These are phyloP conservation scores for Rachycentron canadum DNA, from an alignment of 2,797 vertebrate species.

Conservation along the genomic window DNA sequence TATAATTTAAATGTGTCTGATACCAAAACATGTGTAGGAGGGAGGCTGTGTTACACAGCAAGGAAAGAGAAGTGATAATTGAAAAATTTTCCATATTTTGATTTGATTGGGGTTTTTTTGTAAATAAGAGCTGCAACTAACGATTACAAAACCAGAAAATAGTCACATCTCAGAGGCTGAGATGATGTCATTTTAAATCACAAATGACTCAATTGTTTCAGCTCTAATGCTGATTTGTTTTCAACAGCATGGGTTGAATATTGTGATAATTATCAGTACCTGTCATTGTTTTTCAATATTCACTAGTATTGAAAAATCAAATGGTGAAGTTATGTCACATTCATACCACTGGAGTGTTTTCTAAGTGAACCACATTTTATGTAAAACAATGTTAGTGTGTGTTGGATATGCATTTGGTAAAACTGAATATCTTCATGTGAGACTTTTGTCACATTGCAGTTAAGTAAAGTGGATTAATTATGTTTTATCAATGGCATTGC, in stretches of 20 bases:
- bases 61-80: too few relatives aligned
- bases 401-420: neutral
- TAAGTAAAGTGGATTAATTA: conserved; percentile 7
- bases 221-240: neutral
- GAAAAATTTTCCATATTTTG: too few relatives aligned
- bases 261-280: too few relatives aligned
- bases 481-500: neutral
- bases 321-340: neutral
- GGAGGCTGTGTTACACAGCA: too few relatives aligned
- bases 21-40: neutral
- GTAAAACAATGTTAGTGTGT: neutral
- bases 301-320: neutral
- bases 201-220: neutral
- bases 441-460: neutral
- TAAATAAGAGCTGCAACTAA: neutral
- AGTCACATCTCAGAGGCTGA: neutral
- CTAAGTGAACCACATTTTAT: neutral
- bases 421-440: neutral
- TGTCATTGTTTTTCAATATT: neutral
- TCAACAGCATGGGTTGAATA: neutral
- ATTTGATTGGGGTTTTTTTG: neutral
- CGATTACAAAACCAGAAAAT: neutral
- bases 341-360: neutral
- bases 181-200: neutral
- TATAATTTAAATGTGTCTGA: neutral